Base-by-base conservation (phyloP, 2,888 invertebrate species). In the Stegophylla sp. region DNA sequence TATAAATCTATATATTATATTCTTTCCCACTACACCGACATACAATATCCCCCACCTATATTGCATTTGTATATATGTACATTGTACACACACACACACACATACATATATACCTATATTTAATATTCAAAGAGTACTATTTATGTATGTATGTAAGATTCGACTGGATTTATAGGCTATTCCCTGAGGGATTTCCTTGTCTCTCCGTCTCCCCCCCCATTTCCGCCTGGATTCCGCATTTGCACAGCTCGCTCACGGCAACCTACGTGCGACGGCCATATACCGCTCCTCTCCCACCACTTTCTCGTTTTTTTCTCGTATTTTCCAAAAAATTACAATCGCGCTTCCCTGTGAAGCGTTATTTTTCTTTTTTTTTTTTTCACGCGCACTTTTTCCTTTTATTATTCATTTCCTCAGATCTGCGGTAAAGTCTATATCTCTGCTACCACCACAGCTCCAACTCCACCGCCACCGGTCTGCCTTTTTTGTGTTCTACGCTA, bases 271-370 rank as follows among this genome's bases (percentile, higher is more conserved):
- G 28, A 34, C 64, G 41, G 34, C 9, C 64, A 64, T 64, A 64
- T 64, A 64, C 51, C 56, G 9, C 10, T 17, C 3, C 34, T 34
- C 34, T 9, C 69, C 2, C 48, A 20, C 45, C 26, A 23, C 41
- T 20, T 64, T 20, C 41, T 56, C 73, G 59, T 61, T 51, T 63
- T 56, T 56, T 34, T 41, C n/a, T n/a, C n/a, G n/a, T n/a, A 34
- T 43, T 61, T 17, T 41, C 43, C 76, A 20, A 34, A 66, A 76
- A 76, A 76, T 76, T 76, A 76, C 66, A 76, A 76, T 67, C 64
- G 66, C 66, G 34, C 48, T 56, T 23, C 34, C 43, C 28, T 61
- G 48, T 23, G 59, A 73, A 73, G 59, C 61, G 7, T 61, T n/a
- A n/a, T n/a, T n/a, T n/a, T n/a, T n/a, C n/a, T n/a, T n/a, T n/a